phyloP scores from a whole-genome alignment of 2,888 invertebrate genomes.

The Elmis aenea region DNA sequence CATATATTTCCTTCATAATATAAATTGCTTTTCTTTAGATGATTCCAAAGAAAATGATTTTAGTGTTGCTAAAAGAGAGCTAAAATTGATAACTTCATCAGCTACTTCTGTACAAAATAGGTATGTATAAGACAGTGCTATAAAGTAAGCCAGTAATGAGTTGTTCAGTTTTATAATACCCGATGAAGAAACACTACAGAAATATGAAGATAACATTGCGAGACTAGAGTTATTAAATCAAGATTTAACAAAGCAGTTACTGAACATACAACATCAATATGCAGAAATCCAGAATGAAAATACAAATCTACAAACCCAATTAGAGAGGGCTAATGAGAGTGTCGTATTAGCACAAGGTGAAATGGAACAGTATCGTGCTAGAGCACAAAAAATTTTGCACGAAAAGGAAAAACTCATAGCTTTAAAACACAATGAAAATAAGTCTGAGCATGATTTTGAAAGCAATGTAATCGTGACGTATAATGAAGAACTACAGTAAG shows the following conservation, averaged over 20 bases:
- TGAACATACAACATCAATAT: conserved; percentile 39
- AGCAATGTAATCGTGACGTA: conserved; percentile 30
- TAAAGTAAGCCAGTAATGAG: too few relatives aligned
- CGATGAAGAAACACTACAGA: conserved; percentile 15
- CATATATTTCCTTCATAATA: too few relatives aligned
- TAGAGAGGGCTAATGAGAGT: conserved; percentile 36
- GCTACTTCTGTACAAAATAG: conserved; percentile 5
- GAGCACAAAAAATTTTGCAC: conserved; percentile 70
- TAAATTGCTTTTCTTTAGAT: too few relatives aligned
- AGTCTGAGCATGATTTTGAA: conserved; percentile 23
- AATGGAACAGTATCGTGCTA: conserved; percentile 70
- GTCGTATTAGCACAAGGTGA: conserved; percentile 47
- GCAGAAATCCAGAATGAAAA: conserved; percentile 40
- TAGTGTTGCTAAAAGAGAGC: conserved; percentile 10
- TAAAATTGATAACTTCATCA: neutral
- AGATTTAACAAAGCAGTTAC: conserved; percentile 36
- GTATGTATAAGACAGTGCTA: too few relatives aligned
- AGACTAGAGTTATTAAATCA: conserved; percentile 37
- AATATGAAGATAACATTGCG: conserved; percentile 34
- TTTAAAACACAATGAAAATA: conserved; percentile 28
- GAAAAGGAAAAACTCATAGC: conserved; percentile 70
- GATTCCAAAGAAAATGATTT: too few relatives aligned
- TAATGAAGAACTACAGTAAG: conserved; percentile 38
- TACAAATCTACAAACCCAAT: conserved; percentile 34
- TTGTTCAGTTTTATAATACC: conserved; percentile 7